These are phyloP conservation scores for Nothoprocta perdicaria DNA, from an alignment of 2,113 vertebrate species.

Conservation along the genomic window DNA sequence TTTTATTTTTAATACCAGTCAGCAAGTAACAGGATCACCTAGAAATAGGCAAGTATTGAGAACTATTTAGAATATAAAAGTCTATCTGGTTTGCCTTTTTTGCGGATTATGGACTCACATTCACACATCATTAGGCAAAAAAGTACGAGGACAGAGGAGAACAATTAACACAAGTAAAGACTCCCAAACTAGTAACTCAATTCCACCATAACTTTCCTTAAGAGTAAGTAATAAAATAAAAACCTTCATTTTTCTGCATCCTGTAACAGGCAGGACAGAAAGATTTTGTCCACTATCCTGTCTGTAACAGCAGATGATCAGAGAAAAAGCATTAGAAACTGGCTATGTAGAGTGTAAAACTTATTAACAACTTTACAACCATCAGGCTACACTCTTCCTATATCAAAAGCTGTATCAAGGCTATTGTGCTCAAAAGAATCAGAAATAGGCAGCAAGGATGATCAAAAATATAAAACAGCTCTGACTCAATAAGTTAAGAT, in stretches of 20 bases:
- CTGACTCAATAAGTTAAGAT: too few species aligned
- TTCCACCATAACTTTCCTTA: background rate
- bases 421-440: background rate
- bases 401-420: background rate
- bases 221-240: background rate
- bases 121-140: background rate
- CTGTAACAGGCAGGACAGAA: background rate
- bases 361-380: background rate
- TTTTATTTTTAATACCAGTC: background rate
- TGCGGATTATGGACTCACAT: background rate
- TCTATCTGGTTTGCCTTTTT: background rate
- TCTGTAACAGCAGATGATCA: background rate
- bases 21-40: background rate
- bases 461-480: background rate
- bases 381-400: background rate
- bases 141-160: background rate
- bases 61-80: background rate
- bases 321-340: background rate
- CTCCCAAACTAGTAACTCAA: background rate
- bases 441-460: background rate
- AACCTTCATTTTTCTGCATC: background rate
- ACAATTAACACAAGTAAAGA: background rate
- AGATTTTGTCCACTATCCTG: background rate
- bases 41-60: background rate
- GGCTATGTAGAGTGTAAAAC: background rate